Percentiles rank a stretch among this genome's conserved stretches.
phyloP scores from a whole-genome alignment of 1,140 invertebrate species.

The Drosophila azteca region DNA sequence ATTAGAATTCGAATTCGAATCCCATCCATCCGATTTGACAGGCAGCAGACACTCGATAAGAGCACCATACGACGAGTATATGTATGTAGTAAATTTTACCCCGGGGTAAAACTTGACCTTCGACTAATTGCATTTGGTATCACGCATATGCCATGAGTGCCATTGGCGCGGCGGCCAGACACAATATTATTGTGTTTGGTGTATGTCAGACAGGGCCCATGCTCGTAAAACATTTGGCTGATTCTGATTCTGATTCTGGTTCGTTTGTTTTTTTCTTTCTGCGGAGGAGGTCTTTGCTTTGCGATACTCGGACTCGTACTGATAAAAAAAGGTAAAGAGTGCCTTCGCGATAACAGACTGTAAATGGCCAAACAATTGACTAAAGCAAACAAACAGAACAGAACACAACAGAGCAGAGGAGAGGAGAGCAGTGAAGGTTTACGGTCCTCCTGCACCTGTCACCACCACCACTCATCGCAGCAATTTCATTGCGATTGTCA shows the following conservation, averaged over 20 bases:
- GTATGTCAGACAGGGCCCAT: too few relatives aligned
- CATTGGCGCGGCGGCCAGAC: conserved; percentile 14
- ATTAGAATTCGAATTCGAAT: conserved; percentile 23
- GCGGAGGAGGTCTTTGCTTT: conserved; percentile 12
- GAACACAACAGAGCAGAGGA: neutral
- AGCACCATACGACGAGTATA: too few relatives aligned
- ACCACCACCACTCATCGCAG: conserved; percentile 23
- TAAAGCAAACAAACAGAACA: conserved; percentile 24
- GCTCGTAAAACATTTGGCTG: conserved; percentile 8
- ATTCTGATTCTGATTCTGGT: conserved; percentile 3
- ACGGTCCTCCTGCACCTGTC: conserved; percentile 41
- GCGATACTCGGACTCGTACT: neutral
- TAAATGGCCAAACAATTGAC: conserved; percentile 31
- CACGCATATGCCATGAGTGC: conserved; percentile 33
- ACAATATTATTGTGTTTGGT: conserved; percentile 8
- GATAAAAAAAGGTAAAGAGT: conserved; percentile 15
- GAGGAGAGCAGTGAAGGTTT: conserved; percentile 6
- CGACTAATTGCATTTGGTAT: conserved; percentile 39
- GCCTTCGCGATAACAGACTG: conserved; percentile 19
- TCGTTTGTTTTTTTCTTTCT: conserved; percentile 2
- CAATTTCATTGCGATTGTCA: conserved; percentile 23
- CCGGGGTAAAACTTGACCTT: conserved; percentile 22
- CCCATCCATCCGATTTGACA: conserved; percentile 14
- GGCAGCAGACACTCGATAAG: conserved; percentile 20
- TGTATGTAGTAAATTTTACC: too few relatives aligned